A percentile compares a stretch with the other conserved stretches of the same genome.
Evolutionary conservation across 2,888 invertebrate species (phyloP).

Genomic region (Cetonia aurata): DNA sequence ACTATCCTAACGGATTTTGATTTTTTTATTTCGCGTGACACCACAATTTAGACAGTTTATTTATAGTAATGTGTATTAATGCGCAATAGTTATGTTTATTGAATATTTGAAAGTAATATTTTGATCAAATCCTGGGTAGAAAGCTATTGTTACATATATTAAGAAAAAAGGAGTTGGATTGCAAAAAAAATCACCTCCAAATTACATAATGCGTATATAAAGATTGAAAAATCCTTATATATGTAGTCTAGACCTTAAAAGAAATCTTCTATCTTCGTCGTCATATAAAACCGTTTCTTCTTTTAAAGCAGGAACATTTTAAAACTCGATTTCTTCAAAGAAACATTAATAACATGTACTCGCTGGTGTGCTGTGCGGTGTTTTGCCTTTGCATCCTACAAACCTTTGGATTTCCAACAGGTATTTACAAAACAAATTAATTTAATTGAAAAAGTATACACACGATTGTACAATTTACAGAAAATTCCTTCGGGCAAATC

Average conservation of each 20-base stretch:
- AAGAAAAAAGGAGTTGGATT: too few relatives aligned
- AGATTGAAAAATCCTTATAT: too few relatives aligned
- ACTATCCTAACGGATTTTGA: background rate
- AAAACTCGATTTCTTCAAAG: slow-evolving; percentile 15
- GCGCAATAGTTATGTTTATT: too few relatives aligned
- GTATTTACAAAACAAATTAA: slow-evolving; percentile 3
- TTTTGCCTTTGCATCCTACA: background rate
- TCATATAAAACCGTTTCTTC: slow-evolving; percentile 24
- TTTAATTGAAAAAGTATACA: background rate
- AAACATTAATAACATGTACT: slow-evolving; percentile 7
- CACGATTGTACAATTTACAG: background rate
- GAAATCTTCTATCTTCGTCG: slow-evolving; percentile 26
- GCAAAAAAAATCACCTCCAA: too few relatives aligned
- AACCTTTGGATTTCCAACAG: slow-evolving; percentile 5
- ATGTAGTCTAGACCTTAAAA: too few relatives aligned
- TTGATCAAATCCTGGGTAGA: too few relatives aligned
- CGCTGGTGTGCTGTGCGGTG: background rate
- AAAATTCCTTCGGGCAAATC: background rate
- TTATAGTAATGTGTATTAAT: too few relatives aligned
- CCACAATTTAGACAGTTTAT: too few relatives aligned
- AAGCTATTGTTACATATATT: too few relatives aligned
- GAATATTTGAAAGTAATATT: too few relatives aligned
- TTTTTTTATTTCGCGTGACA: too few relatives aligned
- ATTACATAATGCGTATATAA: background rate
- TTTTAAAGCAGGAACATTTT: slow-evolving; percentile 8